Base-by-base conservation (phyloP, 2,888 invertebrate genomes). In the Siphonodentalium dalli region DNA sequence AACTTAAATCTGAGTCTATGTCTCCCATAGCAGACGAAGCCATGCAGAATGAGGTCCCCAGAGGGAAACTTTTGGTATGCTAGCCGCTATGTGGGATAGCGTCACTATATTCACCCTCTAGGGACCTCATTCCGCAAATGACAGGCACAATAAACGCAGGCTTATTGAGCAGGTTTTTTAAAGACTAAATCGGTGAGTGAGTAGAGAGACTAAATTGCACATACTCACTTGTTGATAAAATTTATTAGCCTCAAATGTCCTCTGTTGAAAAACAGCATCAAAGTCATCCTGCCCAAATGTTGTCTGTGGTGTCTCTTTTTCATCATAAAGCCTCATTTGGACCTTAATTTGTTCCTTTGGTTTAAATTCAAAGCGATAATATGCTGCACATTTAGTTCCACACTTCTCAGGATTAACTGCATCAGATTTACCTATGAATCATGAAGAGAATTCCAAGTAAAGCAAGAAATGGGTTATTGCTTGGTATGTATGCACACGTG, bases 331-430 rank as follows among this genome's bases (percentile, higher is more conserved):
- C 31, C 80, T 65, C 35, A 72, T 64, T 53, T 69, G 67, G 47
- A 81, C 46, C 4, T 62, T 65, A 11, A 59, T 68, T 35, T 63
- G 58, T 38, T 63, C 66, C 0, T 74, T 74, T 11, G 75, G 66
- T 8, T 61, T 51, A 15, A 80, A 63, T 15, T 61, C 61, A 21
- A 78, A 54, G 2, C 64, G 52, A 56, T 75, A 79, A 57, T 77
- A 72, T 8, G 73, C 77, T 3, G 72, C 77, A 59, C 72, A 74
- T 52, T 74, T 73, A 21, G 75, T 74, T 15, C 74, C 74, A 23
- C 47, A 48, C 28, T 65, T 57, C 3, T 61, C 59, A 2, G 69
- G 70, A 51, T 74, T 74, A 1, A 72, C 69, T 6, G 62, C 69
- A 6, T 56, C 54, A 33, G 61, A 53, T 26, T 68, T 63, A 28